Evolutionary conservation across 2,888 invertebrate genomes (phyloP), one percentile per base, ranked within the genome.

Genomic region (Dasysyrphus tricinctus): DNA sequence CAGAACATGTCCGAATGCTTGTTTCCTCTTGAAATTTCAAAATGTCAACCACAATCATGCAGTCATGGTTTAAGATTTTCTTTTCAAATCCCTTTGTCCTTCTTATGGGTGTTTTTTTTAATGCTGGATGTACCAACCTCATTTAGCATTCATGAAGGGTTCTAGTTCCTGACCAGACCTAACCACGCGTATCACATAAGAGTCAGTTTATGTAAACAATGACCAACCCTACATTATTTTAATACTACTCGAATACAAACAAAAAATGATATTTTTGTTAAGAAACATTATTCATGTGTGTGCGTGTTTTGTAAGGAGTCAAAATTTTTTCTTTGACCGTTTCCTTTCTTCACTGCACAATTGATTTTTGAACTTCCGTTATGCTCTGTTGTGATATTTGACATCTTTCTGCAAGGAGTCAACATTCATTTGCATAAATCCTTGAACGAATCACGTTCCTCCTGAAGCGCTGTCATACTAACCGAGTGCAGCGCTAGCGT

Each of bases 1-100:
- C 14, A 39, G 59, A 70, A 63, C 44, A 42, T 61, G 39, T 75
- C 78, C 67, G 34, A 63, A 69, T 70, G 29, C 37, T 44, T 47
- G 59, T 54, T 34, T 61, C 24, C 34, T 29, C 19, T 39, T 56
- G 19, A 69, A 74, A 56, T 84, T 65, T 67, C 76, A 76, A 56
- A 70, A 69, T 32, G 59, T 47, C 75, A 65, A 67, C 76, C 65
- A 61, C 80, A 85, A 56, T 72, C 85, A 61, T 76, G 75, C 77
- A 85, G 73, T 63, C 77, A 51, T 86, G 81, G 81, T 70, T 81
- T 44, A 65, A 70, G 81, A 74, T 77, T 77, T 77, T 63, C 8
- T 32, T 32, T 56, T 47, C 47, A 19, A 76, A 77, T 80, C 75
- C 75, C 37, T 63, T 47, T 51, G 44, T 56, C 69, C 54, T 67